Evolutionary conservation across 2,113 vertebrate genomes (phyloP).

Genomic region (Crotalus viridis): DNA sequence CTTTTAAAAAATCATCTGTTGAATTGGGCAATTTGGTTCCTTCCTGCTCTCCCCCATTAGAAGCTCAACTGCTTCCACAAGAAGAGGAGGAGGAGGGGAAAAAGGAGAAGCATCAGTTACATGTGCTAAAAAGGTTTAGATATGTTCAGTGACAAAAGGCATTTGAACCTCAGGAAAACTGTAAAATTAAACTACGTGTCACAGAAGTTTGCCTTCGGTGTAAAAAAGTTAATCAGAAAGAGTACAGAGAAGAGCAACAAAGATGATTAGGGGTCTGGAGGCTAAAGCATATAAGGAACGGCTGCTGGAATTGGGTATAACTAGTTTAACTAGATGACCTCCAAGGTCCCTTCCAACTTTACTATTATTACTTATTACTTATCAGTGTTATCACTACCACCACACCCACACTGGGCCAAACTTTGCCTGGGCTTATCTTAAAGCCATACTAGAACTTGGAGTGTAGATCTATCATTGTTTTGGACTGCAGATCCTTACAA

Average conservation of each 20-base stretch:
- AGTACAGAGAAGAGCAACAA: too few species aligned
- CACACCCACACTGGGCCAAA: neutral
- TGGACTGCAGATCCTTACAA: neutral
- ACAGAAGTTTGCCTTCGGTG: neutral
- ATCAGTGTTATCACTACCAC: neutral
- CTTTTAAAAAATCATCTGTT: conserved; percentile 46
- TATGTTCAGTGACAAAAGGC: neutral
- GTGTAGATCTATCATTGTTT: neutral
- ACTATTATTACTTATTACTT: too few species aligned
- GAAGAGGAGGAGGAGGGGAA: conserved; percentile 7
- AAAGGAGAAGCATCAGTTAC: neutral
- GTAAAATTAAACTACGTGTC: neutral
- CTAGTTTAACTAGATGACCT: too few species aligned
- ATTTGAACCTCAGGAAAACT: neutral
- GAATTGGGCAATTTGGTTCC: conserved; percentile 53
- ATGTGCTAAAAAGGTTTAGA: neutral
- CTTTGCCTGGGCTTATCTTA: neutral
- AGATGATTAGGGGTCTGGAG: too few species aligned
- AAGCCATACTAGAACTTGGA: neutral
- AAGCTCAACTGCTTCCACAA: conserved; percentile 51
- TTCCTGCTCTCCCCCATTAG: conserved; percentile 47
- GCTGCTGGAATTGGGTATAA: too few species aligned
- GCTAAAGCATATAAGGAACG: too few species aligned
- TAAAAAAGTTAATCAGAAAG: neutral
- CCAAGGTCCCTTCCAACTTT: too few species aligned